phyloP scores from a whole-genome alignment of 2,888 invertebrate genomes.

The Antheraea yamamai region DNA sequence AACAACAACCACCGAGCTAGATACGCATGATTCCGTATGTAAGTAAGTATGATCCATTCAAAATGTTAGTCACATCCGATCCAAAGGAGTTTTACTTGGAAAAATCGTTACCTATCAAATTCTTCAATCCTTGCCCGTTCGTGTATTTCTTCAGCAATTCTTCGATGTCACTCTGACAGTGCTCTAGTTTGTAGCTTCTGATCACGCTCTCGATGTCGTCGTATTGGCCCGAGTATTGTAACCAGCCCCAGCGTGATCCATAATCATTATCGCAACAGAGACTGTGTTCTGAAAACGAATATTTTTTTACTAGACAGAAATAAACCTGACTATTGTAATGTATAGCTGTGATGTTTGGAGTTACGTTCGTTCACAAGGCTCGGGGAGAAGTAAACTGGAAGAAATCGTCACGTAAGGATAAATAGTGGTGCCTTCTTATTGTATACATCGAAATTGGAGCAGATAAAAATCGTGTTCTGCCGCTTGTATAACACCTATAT shows the following conservation, averaged over 20 bases:
- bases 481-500: too few relatives aligned
- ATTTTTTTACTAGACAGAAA: too few relatives aligned
- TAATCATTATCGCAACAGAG: slow-evolving; percentile 1
- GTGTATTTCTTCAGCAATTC: slow-evolving; percentile 2
- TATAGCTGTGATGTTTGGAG: too few relatives aligned
- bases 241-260: not conserved
- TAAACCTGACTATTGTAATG: too few relatives aligned
- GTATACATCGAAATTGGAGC: too few relatives aligned
- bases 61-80: not conserved
- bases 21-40: not conserved
- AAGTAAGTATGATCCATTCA: too few relatives aligned
- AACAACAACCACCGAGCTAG: not conserved
- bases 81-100: not conserved
- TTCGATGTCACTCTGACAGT: slow-evolving; percentile 10
- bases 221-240: not conserved
- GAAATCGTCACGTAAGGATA: too few relatives aligned
- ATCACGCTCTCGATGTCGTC: not conserved
- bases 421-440: too few relatives aligned
- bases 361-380: too few relatives aligned
- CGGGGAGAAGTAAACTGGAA: too few relatives aligned
- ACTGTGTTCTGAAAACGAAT: not conserved
- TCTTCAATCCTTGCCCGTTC: not conserved
- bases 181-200: not conserved
- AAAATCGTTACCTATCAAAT: not conserved
- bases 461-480: too few relatives aligned